These are phyloP conservation scores for Corythaeola cristata DNA, from an alignment of 2,113 vertebrate species.

Conservation along the genomic window DNA sequence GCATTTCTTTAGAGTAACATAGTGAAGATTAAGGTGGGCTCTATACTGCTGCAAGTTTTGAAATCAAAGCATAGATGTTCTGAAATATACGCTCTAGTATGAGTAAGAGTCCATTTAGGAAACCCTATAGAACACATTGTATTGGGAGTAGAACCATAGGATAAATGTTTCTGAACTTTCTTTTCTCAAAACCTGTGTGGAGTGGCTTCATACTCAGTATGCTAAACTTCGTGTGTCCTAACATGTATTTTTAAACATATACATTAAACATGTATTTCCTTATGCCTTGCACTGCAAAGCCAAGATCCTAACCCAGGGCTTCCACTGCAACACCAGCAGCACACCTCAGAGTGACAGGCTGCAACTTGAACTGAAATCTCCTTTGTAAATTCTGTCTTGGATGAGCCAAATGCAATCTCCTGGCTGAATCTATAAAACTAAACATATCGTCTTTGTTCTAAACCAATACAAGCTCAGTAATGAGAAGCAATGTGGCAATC, in stretches of 20 bases:
- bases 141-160: neutral
- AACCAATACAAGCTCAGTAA: neutral
- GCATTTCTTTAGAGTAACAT: neutral
- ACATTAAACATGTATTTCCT: neutral
- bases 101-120: neutral
- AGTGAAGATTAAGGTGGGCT: neutral
- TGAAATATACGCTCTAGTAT: neutral
- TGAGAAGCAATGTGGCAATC: neutral
- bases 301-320: neutral
- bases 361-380: neutral
- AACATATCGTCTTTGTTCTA: neutral
- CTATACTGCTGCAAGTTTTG: neutral
- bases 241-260: neutral
- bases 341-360: neutral
- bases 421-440: neutral
- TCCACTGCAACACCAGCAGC: neutral
- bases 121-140: neutral
- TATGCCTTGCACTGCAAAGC: neutral
- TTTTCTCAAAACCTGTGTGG: neutral
- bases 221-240: neutral
- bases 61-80: neutral
- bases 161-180: neutral
- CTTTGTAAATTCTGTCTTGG: neutral
- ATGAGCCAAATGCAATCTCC: neutral
- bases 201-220: neutral